These are phyloP conservation scores for Drosophila demipolita DNA, from an alignment of 2,888 invertebrate species.

Conservation along the genomic window DNA sequence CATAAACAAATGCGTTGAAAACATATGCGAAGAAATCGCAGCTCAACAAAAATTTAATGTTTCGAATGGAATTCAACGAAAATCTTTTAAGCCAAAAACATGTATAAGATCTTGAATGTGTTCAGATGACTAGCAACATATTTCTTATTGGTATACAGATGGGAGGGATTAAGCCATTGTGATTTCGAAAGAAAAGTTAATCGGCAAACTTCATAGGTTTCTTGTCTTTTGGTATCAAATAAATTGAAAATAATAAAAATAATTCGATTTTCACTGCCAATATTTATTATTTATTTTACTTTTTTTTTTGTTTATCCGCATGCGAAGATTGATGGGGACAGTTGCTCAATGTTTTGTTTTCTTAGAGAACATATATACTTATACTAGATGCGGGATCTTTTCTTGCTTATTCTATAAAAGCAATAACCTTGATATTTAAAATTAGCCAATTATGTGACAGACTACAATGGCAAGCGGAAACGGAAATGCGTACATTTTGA, in stretches of 20 bases:
- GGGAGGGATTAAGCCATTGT: background rate
- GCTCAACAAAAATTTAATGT: conserved; percentile 7
- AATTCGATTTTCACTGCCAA: background rate
- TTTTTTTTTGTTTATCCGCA: conserved; percentile 37
- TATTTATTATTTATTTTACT: conserved; percentile 44
- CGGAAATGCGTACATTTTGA: conserved; percentile 61
- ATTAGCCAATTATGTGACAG: conserved; percentile 66
- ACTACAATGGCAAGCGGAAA: conserved; percentile 46
- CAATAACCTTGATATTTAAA: conserved; percentile 72
- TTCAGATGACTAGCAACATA: background rate
- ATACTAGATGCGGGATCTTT: background rate
- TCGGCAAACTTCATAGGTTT: background rate
- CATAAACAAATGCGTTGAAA: conserved; percentile 53
- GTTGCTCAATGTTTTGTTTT: conserved; percentile 72
- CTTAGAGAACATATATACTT: conserved; percentile 10
- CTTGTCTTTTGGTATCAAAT: background rate
- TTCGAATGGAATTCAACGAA: conserved; percentile 1
- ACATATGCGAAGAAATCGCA: conserved; percentile 17
- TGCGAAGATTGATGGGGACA: conserved; percentile 72
- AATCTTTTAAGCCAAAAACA: background rate
- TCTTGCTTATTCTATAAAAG: background rate
- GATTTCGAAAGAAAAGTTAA: background rate
- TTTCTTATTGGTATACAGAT: conserved; percentile 3
- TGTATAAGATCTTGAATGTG: background rate
- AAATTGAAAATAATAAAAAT: conserved; percentile 33